Percentiles rank a stretch among this genome's conserved stretches.
Evolutionary conservation across 2,888 invertebrate genomes (phyloP).

Genomic region (Seira ritae): DNA sequence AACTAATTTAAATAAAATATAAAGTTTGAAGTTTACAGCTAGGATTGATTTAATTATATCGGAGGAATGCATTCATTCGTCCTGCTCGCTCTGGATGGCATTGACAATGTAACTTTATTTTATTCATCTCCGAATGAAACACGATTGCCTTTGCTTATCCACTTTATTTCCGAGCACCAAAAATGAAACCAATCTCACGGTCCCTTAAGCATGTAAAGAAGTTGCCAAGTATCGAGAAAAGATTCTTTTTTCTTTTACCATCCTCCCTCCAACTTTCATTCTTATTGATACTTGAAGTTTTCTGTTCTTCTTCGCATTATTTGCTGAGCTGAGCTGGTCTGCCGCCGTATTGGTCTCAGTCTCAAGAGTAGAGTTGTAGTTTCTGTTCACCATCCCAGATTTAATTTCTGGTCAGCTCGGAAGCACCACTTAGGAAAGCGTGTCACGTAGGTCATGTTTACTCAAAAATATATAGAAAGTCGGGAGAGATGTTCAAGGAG

Average conservation of each 20-base stretch:
- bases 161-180: conserved; percentile 28
- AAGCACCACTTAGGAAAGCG: conserved; percentile 57
- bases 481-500: neutral
- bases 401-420: conserved; percentile 67
- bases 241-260: neutral
- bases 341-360: neutral
- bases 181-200: conserved; percentile 60
- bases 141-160: too few relatives aligned
- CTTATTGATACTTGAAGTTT: conserved; percentile 4
- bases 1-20: too few relatives aligned
- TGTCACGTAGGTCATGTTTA: conserved; percentile 71
- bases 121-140: too few relatives aligned
- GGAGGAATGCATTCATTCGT: too few relatives aligned
- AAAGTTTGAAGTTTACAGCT: too few relatives aligned
- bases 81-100: too few relatives aligned
- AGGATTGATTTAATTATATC: too few relatives aligned
- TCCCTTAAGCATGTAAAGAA: conserved; percentile 64
- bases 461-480: conserved; percentile 53
- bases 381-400: conserved; percentile 56
- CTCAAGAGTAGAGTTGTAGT: conserved; percentile 17
- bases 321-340: neutral
- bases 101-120: too few relatives aligned
- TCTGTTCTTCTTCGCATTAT: neutral
- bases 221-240: conserved; percentile 22
- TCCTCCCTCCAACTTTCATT: conserved; percentile 2